phyloP scores from a whole-genome alignment of 92 coral and sea anemone genomes.

The Actinostola sp. region DNA sequence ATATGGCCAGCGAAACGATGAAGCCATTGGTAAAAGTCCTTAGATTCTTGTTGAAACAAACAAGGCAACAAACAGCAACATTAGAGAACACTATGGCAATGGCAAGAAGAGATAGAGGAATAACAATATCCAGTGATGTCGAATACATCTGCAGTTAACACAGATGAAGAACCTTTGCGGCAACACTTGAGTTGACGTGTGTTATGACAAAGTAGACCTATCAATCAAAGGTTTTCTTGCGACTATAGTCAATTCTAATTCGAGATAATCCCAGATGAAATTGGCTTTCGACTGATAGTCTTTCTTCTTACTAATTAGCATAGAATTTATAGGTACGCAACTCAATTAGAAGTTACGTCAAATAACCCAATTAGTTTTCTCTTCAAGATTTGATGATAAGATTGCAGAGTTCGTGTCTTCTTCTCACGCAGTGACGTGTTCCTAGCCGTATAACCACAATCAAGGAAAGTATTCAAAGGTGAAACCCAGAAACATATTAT shows the following conservation, averaged over 20 bases:
- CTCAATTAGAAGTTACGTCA: conserved; percentile 19
- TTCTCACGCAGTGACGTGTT: too few species aligned
- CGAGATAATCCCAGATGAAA: not conserved
- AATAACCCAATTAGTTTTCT: conserved; percentile 19
- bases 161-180: not conserved
- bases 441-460: too few species aligned
- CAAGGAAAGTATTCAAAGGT: too few species aligned
- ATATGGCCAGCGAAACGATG: conserved; percentile 73
- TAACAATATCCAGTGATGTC: conserved; percentile 29
- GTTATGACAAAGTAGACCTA: too few species aligned
- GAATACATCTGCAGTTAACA: not conserved
- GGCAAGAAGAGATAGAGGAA: conserved; percentile 54
- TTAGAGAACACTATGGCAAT: conserved; percentile 58
- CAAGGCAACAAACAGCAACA: conserved; percentile 70
- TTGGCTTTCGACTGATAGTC: not conserved
- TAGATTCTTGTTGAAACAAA: conserved; percentile 58
- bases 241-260: not conserved
- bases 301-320: conserved; percentile 1
- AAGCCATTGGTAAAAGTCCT: conserved; percentile 74
- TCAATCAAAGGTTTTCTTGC: too few species aligned
- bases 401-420: too few species aligned
- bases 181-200: not conserved
- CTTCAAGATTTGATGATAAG: conserved; percentile 13
- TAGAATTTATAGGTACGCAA: not conserved
- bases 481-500: too few species aligned